Conservation (phyloP, 92 coral and sea anemone genomes). For the Zoanthus sociatus region DNA sequence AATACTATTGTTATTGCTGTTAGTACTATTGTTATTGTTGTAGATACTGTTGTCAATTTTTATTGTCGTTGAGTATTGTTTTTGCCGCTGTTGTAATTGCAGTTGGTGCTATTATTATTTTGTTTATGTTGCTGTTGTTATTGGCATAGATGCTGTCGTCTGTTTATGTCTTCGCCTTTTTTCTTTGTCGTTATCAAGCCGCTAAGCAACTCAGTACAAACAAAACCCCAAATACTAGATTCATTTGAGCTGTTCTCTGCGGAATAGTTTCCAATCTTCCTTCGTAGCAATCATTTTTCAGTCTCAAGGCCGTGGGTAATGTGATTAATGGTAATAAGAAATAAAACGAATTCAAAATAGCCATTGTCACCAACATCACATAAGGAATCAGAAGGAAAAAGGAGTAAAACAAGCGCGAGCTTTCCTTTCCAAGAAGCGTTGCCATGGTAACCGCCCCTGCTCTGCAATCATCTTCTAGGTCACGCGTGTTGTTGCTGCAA, state of each 20-base stretch:
- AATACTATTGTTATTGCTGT: no score
- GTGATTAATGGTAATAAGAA: slow-evolving; percentile 74
- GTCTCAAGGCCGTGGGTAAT: slow-evolving; percentile 62
- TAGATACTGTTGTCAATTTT: no score
- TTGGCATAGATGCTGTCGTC: no score
- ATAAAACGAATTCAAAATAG: slow-evolving; percentile 43
- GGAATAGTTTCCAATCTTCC: slow-evolving; percentile 71
- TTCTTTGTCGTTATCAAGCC: no score
- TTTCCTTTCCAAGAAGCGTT: slow-evolving; percentile 69
- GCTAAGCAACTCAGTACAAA: slow-evolving; percentile 51
- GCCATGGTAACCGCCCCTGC: slow-evolving; percentile 82
- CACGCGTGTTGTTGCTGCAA: slow-evolving; percentile 84
- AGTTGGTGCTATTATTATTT: no score
- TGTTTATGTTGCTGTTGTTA: no score
- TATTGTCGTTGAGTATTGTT: no score
- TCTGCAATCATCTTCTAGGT: slow-evolving; percentile 72
- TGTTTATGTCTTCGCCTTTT: no score
- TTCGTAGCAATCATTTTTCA: slow-evolving; percentile 65
- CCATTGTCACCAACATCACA: slow-evolving; percentile 51
- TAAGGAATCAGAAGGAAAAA: slow-evolving; percentile 68
- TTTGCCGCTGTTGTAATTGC: no score
- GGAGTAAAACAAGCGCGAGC: slow-evolving; percentile 69
- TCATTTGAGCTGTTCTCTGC: slow-evolving; percentile 76
- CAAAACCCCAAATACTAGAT: slow-evolving; percentile 72
- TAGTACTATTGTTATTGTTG: no score